Percentiles rank a stretch among this genome's conserved stretches.
Evolutionary conservation across 2,888 invertebrate genomes (phyloP).

Genomic region (Ametastegia equiseti): DNA sequence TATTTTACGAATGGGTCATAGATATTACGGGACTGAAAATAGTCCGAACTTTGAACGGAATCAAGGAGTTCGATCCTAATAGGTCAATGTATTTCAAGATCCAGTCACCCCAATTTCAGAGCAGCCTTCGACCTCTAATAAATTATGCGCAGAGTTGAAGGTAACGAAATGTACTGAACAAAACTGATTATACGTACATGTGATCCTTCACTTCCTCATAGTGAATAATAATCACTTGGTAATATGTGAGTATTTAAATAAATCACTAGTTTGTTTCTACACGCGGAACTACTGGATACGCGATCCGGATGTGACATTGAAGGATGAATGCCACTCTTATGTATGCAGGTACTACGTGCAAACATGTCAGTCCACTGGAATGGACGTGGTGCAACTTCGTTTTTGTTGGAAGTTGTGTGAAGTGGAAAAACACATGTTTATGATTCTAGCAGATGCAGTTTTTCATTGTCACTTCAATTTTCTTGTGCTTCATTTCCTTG

Average conservation of each 20-base stretch:
- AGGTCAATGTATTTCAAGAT: conserved; percentile 5
- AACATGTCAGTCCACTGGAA: too few species aligned
- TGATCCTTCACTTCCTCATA: background rate
- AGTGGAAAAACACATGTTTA: too few species aligned
- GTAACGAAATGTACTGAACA: background rate
- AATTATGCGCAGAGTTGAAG: background rate
- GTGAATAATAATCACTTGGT: background rate
- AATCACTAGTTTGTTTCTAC: background rate
- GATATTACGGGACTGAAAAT: background rate
- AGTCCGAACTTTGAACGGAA: background rate
- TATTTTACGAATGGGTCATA: background rate
- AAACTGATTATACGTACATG: background rate
- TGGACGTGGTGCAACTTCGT: too few species aligned
- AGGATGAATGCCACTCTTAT: background rate
- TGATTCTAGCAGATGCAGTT: too few species aligned
- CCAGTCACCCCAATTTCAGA: background rate
- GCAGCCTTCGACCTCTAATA: background rate
- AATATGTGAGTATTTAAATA: background rate
- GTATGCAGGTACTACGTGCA: background rate
- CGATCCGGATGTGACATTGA: background rate
- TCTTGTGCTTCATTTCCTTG: too few species aligned
- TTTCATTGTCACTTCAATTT: too few species aligned
- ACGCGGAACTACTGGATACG: background rate
- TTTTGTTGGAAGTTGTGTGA: too few species aligned
- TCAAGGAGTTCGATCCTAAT: background rate